A percentile compares a stretch with the other conserved stretches of the same genome.
phyloP scores from a whole-genome alignment of 2,113 vertebrate genomes.

The Lamprotornis superbus region DNA sequence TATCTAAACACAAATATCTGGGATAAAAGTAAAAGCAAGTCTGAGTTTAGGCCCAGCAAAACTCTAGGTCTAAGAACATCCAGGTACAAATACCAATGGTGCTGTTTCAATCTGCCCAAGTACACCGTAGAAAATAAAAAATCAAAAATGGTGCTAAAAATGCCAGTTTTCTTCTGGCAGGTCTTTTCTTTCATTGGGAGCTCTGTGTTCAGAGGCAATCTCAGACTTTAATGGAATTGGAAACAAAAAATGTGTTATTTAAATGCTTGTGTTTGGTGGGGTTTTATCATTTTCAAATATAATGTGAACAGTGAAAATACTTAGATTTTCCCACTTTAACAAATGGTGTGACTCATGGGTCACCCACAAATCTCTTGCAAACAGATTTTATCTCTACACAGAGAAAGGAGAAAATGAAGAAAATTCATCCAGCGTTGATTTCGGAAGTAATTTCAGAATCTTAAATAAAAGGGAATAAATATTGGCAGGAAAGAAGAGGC shows the following conservation, averaged over 20 bases:
- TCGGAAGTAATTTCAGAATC: not conserved
- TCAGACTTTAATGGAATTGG: not conserved
- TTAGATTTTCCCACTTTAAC: not conserved
- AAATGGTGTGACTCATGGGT: not conserved
- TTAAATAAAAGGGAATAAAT: not conserved
- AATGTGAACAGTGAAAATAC: not conserved
- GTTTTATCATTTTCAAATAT: not conserved
- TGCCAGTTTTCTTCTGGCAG: not conserved
- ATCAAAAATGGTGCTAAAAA: accelerated
- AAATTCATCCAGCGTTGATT: not conserved
- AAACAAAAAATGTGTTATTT: not conserved
- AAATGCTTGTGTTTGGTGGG: not conserved
- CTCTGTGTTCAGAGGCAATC: not conserved
- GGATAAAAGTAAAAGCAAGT: not conserved
- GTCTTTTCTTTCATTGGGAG: not conserved
- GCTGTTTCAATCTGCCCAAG: not conserved
- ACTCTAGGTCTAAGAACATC: not conserved
- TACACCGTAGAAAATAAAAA: not conserved
- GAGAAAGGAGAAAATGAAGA: not conserved
- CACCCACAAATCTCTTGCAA: not conserved
- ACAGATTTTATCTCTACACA: not conserved
- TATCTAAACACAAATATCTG: not conserved
- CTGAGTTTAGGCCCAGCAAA: not conserved
- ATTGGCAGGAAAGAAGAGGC: not conserved
- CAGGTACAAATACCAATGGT: not conserved